Conservation (phyloP, 23 tunicate genomes). For the Halocynthia aurantium region DNA sequence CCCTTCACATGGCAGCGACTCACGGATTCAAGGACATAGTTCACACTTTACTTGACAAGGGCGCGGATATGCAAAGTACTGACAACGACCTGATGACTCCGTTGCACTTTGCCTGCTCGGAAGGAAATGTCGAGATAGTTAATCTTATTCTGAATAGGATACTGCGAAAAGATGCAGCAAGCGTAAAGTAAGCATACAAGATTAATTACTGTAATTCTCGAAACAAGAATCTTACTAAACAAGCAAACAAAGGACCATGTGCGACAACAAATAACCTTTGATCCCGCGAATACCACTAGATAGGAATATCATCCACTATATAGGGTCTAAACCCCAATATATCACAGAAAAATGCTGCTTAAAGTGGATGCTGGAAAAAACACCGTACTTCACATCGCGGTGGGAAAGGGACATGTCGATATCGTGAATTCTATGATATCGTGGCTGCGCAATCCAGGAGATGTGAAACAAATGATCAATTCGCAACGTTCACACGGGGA, state of each 20-base stretch:
- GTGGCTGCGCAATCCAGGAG: constrained; percentile 21
- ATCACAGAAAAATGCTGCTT: constrained; percentile 40
- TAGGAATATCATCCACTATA: too few relatives aligned
- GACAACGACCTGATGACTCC: constrained; percentile 83
- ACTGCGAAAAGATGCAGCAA: constrained; percentile 3
- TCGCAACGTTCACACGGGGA: constrained; percentile 49
- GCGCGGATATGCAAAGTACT: constrained; percentile 44
- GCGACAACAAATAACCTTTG: too few relatives aligned
- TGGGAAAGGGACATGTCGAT: constrained; percentile 60
- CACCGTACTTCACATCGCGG: constrained; percentile 68
- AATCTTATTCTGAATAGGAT: constrained; percentile 28
- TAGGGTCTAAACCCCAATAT: too few relatives aligned
- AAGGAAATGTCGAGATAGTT: constrained; percentile 59
- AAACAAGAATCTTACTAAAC: too few relatives aligned
- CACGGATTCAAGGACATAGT: constrained; percentile 69
- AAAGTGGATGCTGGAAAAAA: constrained; percentile 54
- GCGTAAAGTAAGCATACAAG: constrained; percentile 38
- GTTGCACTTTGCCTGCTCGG: constrained; percentile 72
- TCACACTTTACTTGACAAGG: constrained; percentile 41
- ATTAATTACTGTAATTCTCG: neutral
- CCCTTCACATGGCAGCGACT: constrained; percentile 84
- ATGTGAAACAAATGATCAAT: constrained; percentile 34
- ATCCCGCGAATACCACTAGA: too few relatives aligned
- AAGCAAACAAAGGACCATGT: too few relatives aligned
- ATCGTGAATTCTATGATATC: constrained; percentile 35